Evolutionary conservation across 2,888 invertebrate species (phyloP), one percentile per base, ranked within the genome.

Genomic region (Anarsia innoxiella): DNA sequence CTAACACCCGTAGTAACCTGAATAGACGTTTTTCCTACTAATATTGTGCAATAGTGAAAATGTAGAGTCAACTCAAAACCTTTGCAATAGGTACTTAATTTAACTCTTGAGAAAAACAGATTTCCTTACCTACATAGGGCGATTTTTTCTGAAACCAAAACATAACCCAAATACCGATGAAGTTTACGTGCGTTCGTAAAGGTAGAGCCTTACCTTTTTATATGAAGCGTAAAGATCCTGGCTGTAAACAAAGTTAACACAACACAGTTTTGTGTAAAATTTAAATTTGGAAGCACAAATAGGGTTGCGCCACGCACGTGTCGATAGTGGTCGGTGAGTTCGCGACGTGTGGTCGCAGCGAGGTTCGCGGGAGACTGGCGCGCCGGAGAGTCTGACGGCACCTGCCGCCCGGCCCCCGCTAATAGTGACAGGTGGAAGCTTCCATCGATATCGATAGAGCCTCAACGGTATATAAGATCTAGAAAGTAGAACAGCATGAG

Each of bases 271-370:
- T 23, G 44, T 46, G 43, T 49, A 41, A 46, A 48, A 45, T 55
- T 51, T 44, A 50, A 57, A 68, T 66, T 60, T 77, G 64, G 71
- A 78, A 76, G 66, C 66, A 62, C 53, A 51, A 59, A 66, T 73
- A 74, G 76, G 73, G 79, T 71, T 78, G 79, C 65, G 69, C 65
- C 66, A 71, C 73, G 74, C 80, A 80, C 79, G 83, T 82, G 83
- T 75, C 66, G 68, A 55, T 59, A 54, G 51, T 54, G 45, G 44
- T 53, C 54, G 56, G 49, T 50, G 59, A 39, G 48, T 49, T 50
- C 65, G 67, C 71, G 73, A 72, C 78, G 79, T 76, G 74, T 62
- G 60, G 56, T 70, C 69, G 58, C 51, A 55, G 59, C 67, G 67
- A 59, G 48, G 64, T 65, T 63, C 79, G 79, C 77, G 79, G 59